phyloP scores from a whole-genome alignment of 2,113 vertebrate species.

The Cyrtonyx montezumae region DNA sequence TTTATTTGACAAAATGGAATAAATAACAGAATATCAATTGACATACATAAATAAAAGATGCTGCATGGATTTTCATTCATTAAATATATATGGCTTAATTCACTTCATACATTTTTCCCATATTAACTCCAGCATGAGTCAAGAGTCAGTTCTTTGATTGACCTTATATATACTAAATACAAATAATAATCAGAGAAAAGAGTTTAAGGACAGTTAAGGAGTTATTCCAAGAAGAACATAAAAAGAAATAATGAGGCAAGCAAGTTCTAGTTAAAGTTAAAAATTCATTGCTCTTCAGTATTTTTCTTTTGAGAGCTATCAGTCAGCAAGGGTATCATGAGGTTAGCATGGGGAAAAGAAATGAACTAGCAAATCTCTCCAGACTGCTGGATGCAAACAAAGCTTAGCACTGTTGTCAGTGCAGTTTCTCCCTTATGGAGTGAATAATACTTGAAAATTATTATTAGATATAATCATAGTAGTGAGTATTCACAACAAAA shows the following conservation, averaged over 20 bases:
- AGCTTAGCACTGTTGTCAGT: background rate
- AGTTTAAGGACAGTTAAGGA: background rate
- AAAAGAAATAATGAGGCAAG: background rate
- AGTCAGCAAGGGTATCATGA: background rate
- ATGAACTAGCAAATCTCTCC: conserved; percentile 38
- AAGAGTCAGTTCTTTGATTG: background rate
- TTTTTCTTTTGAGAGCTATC: background rate
- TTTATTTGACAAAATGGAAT: background rate
- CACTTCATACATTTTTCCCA: background rate
- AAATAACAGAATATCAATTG: background rate
- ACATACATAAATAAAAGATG: background rate
- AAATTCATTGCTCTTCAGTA: background rate
- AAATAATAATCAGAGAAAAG: background rate
- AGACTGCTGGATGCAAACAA: background rate
- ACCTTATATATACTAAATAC: background rate
- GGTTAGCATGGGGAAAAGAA: conserved; percentile 13
- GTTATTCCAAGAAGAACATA: background rate
- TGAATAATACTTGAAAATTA: background rate
- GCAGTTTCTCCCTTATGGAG: background rate
- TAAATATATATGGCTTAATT: background rate
- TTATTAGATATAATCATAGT: background rate
- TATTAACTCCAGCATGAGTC: background rate
- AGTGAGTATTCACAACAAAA: background rate
- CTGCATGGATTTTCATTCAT: background rate
- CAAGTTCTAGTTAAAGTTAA: background rate